Evolutionary conservation across 2,888 invertebrate species (phyloP), one percentile per base, ranked within the genome.

Genomic region (Scaptodrosophila latifasciaeformis): DNA sequence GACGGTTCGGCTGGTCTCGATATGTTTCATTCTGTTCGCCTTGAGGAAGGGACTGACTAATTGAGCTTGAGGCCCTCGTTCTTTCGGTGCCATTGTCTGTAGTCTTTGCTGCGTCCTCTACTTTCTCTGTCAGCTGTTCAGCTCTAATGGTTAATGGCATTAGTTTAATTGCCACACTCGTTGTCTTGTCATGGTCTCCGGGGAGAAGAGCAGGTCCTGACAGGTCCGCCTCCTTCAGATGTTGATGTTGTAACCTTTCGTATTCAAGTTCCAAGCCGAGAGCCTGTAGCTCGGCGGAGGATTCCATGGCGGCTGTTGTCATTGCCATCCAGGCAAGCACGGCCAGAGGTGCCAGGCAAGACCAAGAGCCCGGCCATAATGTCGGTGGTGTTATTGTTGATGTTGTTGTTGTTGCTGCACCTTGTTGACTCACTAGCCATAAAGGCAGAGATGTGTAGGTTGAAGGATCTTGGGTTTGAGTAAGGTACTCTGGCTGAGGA

Each of bases 261-360:
- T 37, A 37, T 17, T 37, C 37, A 15, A 17, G 43, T 15, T 49
- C 47, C 12, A 43, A 31, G 34, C 46, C 47, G 2, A 54, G 31
- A 5, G 56, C 51, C 54, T 62, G 72, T 51, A 57, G 58, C 57
- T 79, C 80, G 1, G 65, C 77, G 0, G 81, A 63, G 10, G 77
- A 68, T 21, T 77, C 80, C 82, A 76, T 71, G 31, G 58, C 65
- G 2, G 53, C 54, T 17, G 50, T 44, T 13, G 56, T 47, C n/a
- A 61, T 44, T 46, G 70, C 65, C 35, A 76, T 47, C 42, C 53
- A 54, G 47, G 48, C 37, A 4, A 51, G 30, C 6, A 45, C 13
- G 29, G 47, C 24, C 44, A 52, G 24, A 34, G 43, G 13, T 24
- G 10, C 19, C 12, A 13, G 45, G 18, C 18, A 37, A 18, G 21